Evolutionary conservation across 1,140 invertebrate genomes (phyloP), one percentile per base, ranked within the genome.

Genomic region (Drosophila ohnishii): DNA sequence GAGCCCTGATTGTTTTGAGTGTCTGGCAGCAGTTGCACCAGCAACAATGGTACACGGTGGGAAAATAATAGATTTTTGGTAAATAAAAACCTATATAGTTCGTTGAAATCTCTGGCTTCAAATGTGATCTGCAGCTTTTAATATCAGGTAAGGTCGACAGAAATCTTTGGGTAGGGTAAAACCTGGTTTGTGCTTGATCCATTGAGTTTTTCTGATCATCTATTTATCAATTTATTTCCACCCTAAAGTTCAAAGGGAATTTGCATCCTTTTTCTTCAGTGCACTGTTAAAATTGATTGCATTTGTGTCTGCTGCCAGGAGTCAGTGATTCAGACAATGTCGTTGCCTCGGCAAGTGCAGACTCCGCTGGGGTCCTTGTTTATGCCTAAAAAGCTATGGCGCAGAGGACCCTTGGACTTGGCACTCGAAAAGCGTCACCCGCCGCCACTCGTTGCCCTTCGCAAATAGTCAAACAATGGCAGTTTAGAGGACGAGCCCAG

Each of bases 401-500:
- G 32, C 61, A 34, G 28, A 78, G 78, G 55, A 75, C 42, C 79
- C 83, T 85, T 85, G 78, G 64, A 85, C 77, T 77, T 85, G 81
- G 81, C 78, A 69, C 75, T 85, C 48, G 75, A 69, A 63, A 35
- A 51, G 22, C 30, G 25, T 39, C 34, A 9, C 35, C 40, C 63
- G 51, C n/a, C 19, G 10, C 14, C 30, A 16, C n/a, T 11, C 8
- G 7, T 3, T 13, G 34, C 16, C 60, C n/a, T 25, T 34, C 11
- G 71, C 71, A 86, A 86, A 86, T 79, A 79, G 75, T 87, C 75
- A 88, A 87, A 88, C 83, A 87, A 86, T 83, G 76, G 58, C 64
- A 47, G 66, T 64, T 78, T 63, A 58, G 51, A 37, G 61, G 62
- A 34, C 32, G 48, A 48, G 57, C 64, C 62, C 32, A 19, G 63